These are phyloP conservation scores for Hydroisotoma schaefferi DNA, from an alignment of 2,888 invertebrate species.

Conservation along the genomic window DNA sequence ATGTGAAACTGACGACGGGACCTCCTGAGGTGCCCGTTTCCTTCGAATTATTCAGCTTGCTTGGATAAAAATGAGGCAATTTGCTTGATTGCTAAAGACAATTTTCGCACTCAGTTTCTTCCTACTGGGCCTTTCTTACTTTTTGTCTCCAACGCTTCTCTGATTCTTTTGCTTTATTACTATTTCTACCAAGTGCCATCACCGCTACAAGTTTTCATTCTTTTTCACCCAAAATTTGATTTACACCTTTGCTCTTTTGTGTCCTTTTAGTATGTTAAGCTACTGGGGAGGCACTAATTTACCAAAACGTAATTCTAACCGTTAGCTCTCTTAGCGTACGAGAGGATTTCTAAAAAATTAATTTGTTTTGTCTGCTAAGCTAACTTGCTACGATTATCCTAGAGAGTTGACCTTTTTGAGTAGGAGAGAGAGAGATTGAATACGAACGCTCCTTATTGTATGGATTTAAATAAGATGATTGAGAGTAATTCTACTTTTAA, in stretches of 20 bases:
- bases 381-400: too few relatives aligned
- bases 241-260: too few relatives aligned
- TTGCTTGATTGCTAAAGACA: conserved; percentile 37
- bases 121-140: conserved; percentile 1
- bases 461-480: too few relatives aligned
- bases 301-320: not conserved
- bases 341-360: not conserved
- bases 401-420: too few relatives aligned
- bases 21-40: conserved; percentile 44
- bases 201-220: conserved; percentile 13
- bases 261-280: too few relatives aligned
- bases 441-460: too few relatives aligned
- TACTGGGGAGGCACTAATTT: too few relatives aligned
- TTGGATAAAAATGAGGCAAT: conserved; percentile 38
- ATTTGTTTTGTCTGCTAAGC: not conserved
- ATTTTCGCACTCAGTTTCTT: conserved; percentile 32
- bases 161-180: too few relatives aligned
- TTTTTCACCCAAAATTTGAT: conserved; percentile 13
- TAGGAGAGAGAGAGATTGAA: too few relatives aligned
- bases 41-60: conserved; percentile 41
- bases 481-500: too few relatives aligned
- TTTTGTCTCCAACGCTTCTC: not conserved
- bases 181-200: too few relatives aligned
- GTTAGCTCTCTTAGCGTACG: too few relatives aligned
- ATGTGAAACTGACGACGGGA: conserved; percentile 45